These are phyloP conservation scores for Cygnus buccinator DNA, from an alignment of 2,113 vertebrate genomes.

Conservation along the genomic window DNA sequence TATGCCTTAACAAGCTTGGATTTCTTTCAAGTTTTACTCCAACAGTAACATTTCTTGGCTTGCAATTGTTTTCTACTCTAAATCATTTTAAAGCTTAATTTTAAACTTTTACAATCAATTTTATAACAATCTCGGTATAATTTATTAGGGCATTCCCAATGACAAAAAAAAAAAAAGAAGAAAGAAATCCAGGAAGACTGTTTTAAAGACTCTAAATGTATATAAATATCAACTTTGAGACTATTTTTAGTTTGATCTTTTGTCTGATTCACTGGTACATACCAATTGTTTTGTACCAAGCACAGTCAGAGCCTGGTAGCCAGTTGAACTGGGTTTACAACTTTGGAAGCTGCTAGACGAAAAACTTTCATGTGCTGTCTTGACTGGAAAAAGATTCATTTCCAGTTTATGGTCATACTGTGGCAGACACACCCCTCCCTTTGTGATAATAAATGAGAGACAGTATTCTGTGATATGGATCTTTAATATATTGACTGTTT, in stretches of 20 bases:
- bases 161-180: neutral
- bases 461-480: neutral
- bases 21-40: constrained; percentile 32
- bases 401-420: constrained; percentile 42
- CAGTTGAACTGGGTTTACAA: constrained; percentile 65
- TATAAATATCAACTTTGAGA: constrained; percentile 7
- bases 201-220: constrained; percentile 6
- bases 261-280: constrained; percentile 19
- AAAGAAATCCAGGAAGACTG: neutral
- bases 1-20: constrained; percentile 16
- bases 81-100: constrained; percentile 2
- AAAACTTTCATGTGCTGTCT: constrained; percentile 60
- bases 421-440: constrained; percentile 25
- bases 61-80: constrained; percentile 6
- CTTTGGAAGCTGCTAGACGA: neutral
- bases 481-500: neutral
- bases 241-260: constrained; percentile 53
- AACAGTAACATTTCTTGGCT: neutral
- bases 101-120: constrained; percentile 20
- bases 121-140: neutral
- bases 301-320: constrained; percentile 31
- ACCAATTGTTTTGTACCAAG: neutral
- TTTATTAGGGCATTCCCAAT: constrained; percentile 14
- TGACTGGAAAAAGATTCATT: constrained; percentile 38
- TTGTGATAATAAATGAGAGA: constrained; percentile 12